A percentile compares a stretch with the other conserved stretches of the same genome.
These are phyloP conservation scores for Muschampia plurimacula DNA, from an alignment of 2,888 invertebrate species.

Conservation along the genomic window DNA sequence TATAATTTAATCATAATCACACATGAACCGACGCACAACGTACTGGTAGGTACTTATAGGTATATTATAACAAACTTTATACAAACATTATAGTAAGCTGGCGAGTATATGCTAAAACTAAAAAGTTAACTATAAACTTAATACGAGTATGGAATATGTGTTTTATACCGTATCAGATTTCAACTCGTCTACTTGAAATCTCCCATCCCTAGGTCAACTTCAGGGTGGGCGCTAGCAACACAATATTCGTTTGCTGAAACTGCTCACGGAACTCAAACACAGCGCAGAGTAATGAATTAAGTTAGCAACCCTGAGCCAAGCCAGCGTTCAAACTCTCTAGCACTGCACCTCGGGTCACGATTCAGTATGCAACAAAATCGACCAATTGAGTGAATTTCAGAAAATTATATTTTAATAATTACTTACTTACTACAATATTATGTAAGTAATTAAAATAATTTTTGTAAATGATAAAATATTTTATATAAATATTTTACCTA, in stretches of 20 bases:
- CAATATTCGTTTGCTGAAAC: slow-evolving; percentile 43
- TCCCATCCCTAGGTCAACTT: neutral
- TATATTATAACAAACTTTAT: neutral
- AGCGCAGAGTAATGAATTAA: slow-evolving; percentile 77
- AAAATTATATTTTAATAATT: too few relatives aligned
- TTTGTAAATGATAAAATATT: too few relatives aligned
- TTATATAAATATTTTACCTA: too few relatives aligned
- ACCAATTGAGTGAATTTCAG: neutral
- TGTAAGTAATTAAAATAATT: too few relatives aligned
- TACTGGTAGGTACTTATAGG: too few relatives aligned
- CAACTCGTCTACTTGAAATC: neutral
- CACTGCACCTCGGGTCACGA: neutral
- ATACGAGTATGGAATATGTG: neutral
- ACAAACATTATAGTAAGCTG: neutral
- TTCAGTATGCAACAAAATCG: neutral
- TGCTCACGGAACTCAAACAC: slow-evolving; percentile 56
- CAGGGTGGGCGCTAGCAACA: slow-evolving; percentile 4
- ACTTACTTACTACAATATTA: too few relatives aligned
- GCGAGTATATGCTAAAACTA: neutral
- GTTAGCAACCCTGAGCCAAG: slow-evolving; percentile 72
- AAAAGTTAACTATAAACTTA: too few relatives aligned
- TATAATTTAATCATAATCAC: too few relatives aligned
- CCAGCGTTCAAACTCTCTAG: slow-evolving; percentile 32
- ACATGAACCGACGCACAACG: too few relatives aligned
- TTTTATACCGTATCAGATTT: neutral